A percentile compares a stretch with the other conserved stretches of the same genome.
phyloP scores from a whole-genome alignment of 2,113 vertebrate genomes.

The Empidonax alnorum region DNA sequence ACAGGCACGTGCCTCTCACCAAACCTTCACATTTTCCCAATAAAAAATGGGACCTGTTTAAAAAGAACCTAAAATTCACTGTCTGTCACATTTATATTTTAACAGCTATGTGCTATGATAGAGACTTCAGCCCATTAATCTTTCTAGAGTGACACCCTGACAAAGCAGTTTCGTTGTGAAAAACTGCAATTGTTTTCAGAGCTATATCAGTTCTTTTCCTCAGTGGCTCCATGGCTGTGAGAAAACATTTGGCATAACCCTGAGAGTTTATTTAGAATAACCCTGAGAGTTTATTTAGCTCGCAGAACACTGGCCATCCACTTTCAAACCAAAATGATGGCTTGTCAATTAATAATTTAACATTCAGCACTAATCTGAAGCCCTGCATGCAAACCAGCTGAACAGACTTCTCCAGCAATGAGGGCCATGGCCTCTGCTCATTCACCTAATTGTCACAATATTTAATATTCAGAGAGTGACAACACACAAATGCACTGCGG shows the following conservation, averaged over 20 bases:
- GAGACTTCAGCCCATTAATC: conserved; percentile 24
- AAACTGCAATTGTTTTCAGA: background rate
- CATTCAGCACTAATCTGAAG: background rate
- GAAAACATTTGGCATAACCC: background rate
- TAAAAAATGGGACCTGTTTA: background rate
- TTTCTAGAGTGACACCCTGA: background rate
- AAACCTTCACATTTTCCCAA: background rate
- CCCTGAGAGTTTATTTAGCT: background rate
- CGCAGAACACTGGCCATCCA: background rate
- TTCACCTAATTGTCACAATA: background rate
- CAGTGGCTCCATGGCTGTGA: background rate
- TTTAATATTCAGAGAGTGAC: background rate
- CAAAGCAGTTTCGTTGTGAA: conserved; percentile 10
- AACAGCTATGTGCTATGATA: background rate
- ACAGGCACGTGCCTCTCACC: background rate
- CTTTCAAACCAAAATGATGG: conserved; percentile 7
- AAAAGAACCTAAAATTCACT: conserved; percentile 34
- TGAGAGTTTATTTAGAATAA: background rate
- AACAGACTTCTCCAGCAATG: conserved; percentile 20
- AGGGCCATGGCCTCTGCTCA: background rate
- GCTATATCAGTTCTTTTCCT: background rate
- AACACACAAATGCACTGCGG: background rate
- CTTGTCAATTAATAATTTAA: conserved; percentile 49
- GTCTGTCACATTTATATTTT: background rate
- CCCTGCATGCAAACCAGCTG: background rate